Base-by-base conservation (phyloP, 2,113 vertebrate genomes). In the Empidonax traillii region DNA sequence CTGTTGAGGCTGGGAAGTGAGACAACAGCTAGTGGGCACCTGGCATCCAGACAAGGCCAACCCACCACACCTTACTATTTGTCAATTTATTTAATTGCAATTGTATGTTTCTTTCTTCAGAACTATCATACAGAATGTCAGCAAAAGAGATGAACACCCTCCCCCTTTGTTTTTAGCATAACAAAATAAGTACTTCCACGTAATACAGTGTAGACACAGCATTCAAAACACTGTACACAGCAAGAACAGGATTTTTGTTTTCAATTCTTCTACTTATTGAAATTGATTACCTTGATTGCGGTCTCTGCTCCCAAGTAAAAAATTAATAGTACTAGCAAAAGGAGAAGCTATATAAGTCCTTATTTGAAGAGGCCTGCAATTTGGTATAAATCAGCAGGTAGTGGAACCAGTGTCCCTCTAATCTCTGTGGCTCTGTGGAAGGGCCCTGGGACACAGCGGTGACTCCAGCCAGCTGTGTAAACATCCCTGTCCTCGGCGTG, bases 141-240 rank as follows among this genome's bases (percentile, higher is more conserved):
- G 58, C 44, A 86, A 55, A 78, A 61, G 6, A 7, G 10, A 74
- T 44, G 12, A 47, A 53, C 18, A 10, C 14, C 28, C 12, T 37
- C 12, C 1, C 0, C 6, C 7, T 4, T 6, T 35, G 39, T 10
- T 10, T 90, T 78, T 30, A 58, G 19, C n/a, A 28, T 41, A 46
- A 68, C 0, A 3, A 84, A 80, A 27, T 35, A 72, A 49, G 7
- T 41, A 51, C 58, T 91, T 63, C 25, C 49, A 7, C 27, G 25
- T 24, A 37, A 30, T 31, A 39, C 52, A 44, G 5, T 0, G 0
- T 53, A 68, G 58, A 55, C 8, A 68, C 7, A 73, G 14, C 28
- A 20, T 21, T 83, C 53, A 63, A 80, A 87, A 68, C 19, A 80
- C 6, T n/a, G 14, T 20, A 53, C 1, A 3, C 4, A 63, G 44